Base-by-base conservation (phyloP, 2,797 vertebrate species). In the Sebastes vulpes region DNA sequence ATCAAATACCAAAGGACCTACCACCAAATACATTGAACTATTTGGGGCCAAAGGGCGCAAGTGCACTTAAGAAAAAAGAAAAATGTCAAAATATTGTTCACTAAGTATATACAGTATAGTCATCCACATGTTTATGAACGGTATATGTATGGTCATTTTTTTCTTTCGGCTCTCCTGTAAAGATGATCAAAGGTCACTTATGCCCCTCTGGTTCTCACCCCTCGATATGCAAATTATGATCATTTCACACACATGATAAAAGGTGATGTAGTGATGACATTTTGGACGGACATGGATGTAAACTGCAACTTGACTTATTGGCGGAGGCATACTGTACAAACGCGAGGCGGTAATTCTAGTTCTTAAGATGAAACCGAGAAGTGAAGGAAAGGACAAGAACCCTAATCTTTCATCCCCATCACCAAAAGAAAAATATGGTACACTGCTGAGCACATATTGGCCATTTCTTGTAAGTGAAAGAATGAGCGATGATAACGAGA, bases 321-420 rank as follows among this genome's bases (percentile, higher is more conserved):
- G n/a, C 9, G 0, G 18, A 50, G 48, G 7, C 18, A 50, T 2
- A 42, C 14, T 42, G 38, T 42, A 50, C 48, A 20, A 50, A 18
- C n/a, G n/a, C 4, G n/a, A 20, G n/a, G n/a, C 2, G 48, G 48
- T 20, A 20, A 50, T 50, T 50, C 2, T 50, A n/a, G 63, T 58
- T 61, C 54, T 32, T 9, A 59, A 75, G 29, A 57, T 64, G 25
- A 65, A 71, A 50, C 25, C 3, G 10, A 29, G 16, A 63, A 68
- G 14, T 20, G 18, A 74, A 63, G 35, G 35, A 60, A 54, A 28
- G 11, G 11, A 72, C 7, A 8, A 53, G 23, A 71, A 63, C 56
- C 29, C n/a, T 72, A 57, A 82, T 90, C 66, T 77, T 66, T 26
- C 58, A 20, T 72, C 16, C 57, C 4, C 29, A 76, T 75, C 80